A percentile compares a stretch with the other conserved stretches of the same genome.
Evolutionary conservation across 2,113 vertebrate genomes (phyloP).

Genomic region (Apus apus): DNA sequence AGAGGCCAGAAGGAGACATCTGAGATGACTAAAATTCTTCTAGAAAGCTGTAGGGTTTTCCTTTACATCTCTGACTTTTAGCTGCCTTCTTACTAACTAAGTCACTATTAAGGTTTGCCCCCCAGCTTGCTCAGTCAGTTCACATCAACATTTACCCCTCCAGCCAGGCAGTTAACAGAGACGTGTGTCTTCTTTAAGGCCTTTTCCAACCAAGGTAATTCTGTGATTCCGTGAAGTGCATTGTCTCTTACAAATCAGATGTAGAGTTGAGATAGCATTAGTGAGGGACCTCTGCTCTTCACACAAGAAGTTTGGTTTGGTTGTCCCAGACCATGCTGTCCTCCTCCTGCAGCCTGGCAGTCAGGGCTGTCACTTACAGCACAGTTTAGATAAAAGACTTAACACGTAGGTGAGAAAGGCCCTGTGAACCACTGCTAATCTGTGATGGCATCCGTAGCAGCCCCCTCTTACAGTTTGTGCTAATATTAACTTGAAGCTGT

Average conservation of each 20-base stretch:
- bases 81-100: neutral
- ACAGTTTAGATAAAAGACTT: neutral
- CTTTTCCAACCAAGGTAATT: no score
- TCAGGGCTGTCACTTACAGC: neutral
- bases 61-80: neutral
- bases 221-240: neutral
- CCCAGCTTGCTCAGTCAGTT: neutral
- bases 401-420: neutral
- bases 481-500: slow-evolving; percentile 9
- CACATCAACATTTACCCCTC: neutral
- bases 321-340: neutral
- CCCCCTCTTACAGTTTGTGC: neutral
- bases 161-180: neutral
- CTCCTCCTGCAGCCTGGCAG: neutral
- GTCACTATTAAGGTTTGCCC: neutral
- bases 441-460: neutral
- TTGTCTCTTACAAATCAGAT: neutral
- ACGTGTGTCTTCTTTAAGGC: neutral
- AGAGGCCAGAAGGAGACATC: neutral
- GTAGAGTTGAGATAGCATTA: neutral
- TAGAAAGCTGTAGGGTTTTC: neutral
- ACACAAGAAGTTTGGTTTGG: neutral
- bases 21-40: neutral
- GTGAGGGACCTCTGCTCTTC: neutral
- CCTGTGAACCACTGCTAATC: neutral